Conservation (phyloP, 2,113 vertebrate species). For the Gnathonemus echidnorhynchus region DNA sequence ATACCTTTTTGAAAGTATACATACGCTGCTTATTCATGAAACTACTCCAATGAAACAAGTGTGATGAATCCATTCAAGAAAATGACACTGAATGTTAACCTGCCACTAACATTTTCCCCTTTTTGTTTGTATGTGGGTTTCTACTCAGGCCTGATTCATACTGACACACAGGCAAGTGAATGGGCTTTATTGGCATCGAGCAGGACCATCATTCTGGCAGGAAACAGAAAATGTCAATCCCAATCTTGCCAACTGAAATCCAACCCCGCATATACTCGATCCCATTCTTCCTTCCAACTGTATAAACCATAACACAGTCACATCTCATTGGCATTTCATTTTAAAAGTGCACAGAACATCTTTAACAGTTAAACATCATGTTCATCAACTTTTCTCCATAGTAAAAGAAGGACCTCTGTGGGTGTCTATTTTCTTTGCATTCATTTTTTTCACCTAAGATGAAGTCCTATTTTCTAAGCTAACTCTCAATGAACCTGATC, state of each 20-base stretch:
- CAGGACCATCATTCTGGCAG: not conserved
- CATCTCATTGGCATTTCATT: not conserved
- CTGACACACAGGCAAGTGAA: not conserved
- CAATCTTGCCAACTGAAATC: not conserved
- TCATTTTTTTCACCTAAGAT: not conserved
- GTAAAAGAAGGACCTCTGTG: not conserved
- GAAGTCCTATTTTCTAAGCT: not conserved
- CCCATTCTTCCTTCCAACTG: not conserved
- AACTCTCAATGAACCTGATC: not conserved
- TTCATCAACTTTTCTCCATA: not conserved
- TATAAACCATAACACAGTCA: not conserved
- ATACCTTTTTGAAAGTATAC: not conserved
- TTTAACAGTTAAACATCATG: not conserved
- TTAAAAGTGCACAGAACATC: not conserved
- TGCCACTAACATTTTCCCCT: not conserved
- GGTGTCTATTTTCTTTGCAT: not conserved
- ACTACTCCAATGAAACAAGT: not conserved
- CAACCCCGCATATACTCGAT: not conserved
- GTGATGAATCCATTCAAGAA: not conserved
- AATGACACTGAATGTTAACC: not conserved
- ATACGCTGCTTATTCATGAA: not conserved
- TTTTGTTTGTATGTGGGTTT: not conserved
- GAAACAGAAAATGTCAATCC: not conserved
- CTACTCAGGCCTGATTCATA: not conserved
- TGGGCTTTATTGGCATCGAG: not conserved